Conservation (phyloP, 2,113 vertebrate genomes). For the Anoplopoma fimbria region DNA sequence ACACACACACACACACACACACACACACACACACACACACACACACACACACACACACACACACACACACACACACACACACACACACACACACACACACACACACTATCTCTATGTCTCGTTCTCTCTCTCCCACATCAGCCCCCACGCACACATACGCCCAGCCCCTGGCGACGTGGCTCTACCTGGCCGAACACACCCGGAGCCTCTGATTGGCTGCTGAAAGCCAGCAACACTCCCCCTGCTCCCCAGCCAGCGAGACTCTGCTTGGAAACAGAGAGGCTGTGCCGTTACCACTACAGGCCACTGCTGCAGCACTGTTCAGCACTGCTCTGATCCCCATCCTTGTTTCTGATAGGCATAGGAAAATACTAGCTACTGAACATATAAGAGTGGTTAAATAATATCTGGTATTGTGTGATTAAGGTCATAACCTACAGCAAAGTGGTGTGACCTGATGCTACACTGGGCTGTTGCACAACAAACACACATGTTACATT, state of each 20-base stretch:
- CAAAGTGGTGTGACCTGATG: not conserved
- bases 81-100: not conserved
- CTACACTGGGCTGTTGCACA: not conserved
- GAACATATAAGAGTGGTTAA: not conserved
- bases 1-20: slow-evolving; percentile 24
- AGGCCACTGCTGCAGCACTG: slow-evolving; percentile 65
- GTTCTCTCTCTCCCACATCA: slow-evolving; percentile 40
- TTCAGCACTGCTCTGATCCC: slow-evolving; percentile 48
- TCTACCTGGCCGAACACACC: slow-evolving; percentile 81
- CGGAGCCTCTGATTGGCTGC: slow-evolving; percentile 72
- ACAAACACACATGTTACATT: not conserved
- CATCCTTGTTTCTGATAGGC: slow-evolving; percentile 19
- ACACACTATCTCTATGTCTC: not conserved
- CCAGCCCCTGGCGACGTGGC: slow-evolving; percentile 63
- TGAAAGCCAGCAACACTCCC: slow-evolving; percentile 59
- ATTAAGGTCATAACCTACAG: not conserved
- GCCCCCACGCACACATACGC: not conserved
- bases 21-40: not conserved
- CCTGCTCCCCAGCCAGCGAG: slow-evolving; percentile 71
- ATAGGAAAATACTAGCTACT: not conserved
- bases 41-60: slow-evolving; percentile 16
- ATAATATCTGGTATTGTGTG: not conserved
- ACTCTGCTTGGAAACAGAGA: slow-evolving; percentile 83
- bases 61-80: slow-evolving; percentile 23
- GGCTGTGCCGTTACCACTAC: slow-evolving; percentile 59